phyloP scores from a whole-genome alignment of 1,140 invertebrate species.

The Drosophila bocqueti region DNA sequence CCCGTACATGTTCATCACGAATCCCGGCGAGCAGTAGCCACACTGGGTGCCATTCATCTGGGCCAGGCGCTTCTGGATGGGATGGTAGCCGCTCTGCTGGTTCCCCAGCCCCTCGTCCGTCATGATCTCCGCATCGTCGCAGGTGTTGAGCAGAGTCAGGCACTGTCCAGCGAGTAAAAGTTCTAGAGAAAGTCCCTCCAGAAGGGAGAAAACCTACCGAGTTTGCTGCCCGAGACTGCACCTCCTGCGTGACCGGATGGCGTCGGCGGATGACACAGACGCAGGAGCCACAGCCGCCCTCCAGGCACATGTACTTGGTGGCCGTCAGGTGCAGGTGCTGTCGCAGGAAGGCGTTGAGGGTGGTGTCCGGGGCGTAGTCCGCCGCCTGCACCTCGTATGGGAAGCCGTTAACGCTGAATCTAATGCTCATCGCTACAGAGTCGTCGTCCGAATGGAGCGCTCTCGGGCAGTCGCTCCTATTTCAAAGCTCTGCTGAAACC shows the following conservation, averaged over 20 bases:
- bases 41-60: conserved; percentile 92
- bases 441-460: conserved; percentile 30
- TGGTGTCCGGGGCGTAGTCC: conserved; percentile 85
- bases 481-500: conserved; percentile 52
- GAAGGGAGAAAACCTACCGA: conserved; percentile 87
- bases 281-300: conserved; percentile 94
- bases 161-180: conserved; percentile 87
- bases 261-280: conserved; percentile 87
- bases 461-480: conserved; percentile 33
- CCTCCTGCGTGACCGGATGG: conserved; percentile 88
- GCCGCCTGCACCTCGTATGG: conserved; percentile 61
- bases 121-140: conserved; percentile 90
- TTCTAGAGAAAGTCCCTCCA: neutral
- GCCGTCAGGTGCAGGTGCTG: conserved; percentile 89
- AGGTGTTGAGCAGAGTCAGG: conserved; percentile 89
- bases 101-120: conserved; percentile 94
- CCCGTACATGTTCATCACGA: conserved; percentile 95
- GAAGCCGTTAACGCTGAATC: conserved; percentile 68
- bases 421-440: conserved; percentile 61
- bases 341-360: conserved; percentile 89
- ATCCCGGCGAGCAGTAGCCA: conserved; percentile 93
- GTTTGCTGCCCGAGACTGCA: conserved; percentile 88
- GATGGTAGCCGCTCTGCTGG: conserved; percentile 89
- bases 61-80: conserved; percentile 89
- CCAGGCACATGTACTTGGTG: conserved; percentile 92